phyloP scores from a whole-genome alignment of 1,140 invertebrate species.

The Patella vulgata region DNA sequence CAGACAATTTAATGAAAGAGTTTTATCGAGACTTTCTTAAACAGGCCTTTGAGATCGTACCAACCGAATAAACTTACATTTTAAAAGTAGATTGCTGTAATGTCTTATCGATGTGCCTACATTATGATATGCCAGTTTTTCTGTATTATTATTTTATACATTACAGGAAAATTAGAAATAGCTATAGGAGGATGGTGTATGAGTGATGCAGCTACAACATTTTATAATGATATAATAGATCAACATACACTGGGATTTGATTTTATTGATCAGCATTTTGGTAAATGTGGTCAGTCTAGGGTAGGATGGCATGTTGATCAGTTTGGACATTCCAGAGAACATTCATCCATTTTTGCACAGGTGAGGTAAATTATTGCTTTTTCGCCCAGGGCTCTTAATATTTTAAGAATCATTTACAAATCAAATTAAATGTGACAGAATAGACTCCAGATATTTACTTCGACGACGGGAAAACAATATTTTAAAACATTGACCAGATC shows the following conservation, averaged over 20 bases:
- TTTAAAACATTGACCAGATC: too few species aligned
- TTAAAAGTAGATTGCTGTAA: too few species aligned
- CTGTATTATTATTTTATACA: too few species aligned
- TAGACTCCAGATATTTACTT: too few species aligned
- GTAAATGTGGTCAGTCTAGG: conserved; percentile 73
- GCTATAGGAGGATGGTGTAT: conserved; percentile 84
- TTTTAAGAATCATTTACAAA: not conserved
- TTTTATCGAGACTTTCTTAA: too few species aligned
- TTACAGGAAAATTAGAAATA: conserved; percentile 79
- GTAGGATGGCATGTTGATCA: conserved; percentile 95
- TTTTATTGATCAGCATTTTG: conserved; percentile 83
- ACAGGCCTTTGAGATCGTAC: too few species aligned
- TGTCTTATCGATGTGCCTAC: too few species aligned
- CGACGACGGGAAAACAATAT: too few species aligned
- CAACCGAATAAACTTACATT: too few species aligned
- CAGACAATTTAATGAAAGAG: too few species aligned
- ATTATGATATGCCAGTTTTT: too few species aligned
- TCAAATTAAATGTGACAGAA: too few species aligned
- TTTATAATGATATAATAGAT: conserved; percentile 94
- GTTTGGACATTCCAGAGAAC: conserved; percentile 90
- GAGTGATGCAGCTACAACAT: conserved; percentile 92
- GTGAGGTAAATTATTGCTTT: conserved; percentile 15
- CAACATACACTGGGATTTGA: conserved; percentile 80
- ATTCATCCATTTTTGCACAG: conserved; percentile 78
- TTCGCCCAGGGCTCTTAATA: not conserved